Base-by-base conservation (phyloP, 2,888 invertebrate genomes). In the Oscheius sp. region DNA sequence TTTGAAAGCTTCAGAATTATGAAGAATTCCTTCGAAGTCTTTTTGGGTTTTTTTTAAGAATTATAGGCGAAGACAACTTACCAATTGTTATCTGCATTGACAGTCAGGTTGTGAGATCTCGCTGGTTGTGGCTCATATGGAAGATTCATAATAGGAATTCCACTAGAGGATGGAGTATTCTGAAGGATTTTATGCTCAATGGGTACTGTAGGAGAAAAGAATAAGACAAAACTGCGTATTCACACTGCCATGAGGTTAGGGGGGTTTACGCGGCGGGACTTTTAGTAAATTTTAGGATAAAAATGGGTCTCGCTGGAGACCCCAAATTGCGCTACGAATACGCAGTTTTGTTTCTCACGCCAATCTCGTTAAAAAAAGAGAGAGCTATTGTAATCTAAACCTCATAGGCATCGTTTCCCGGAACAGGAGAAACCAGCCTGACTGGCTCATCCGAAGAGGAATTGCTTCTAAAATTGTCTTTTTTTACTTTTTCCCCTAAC, bases 61-160 rank as follows among this genome's bases (percentile, higher is more conserved):
- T 15, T 15, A 37, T 10, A 37, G 15, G 8, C 37, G 8, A 15
- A 8, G 37, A 10, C 37, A n/a, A 25, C 66, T 23, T 57, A 66
- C 66, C 66, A 66, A 23, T 66, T 66, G 31, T 53, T 46, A 42
- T 66, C 66, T 1, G 45, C 53, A 20, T 66, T 66, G n/a, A 66
- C 55, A 5, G 66, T 66, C 15, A 66, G 20, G 29, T 57, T 53
- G 33, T 66, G 66, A 20, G 55, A n/a, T 17, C 66, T 27, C 6
- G 29, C 57, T 34, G 55, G 48, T 29, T 25, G 39, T 12, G 66
- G 66, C 27, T 68, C 68, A 10, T 45, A 46, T 8, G 68, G 58
- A 29, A 68, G 50, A 12, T 58, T 68, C 68, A 68, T 68, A 2
- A 68, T 61, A 17, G 68, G 68, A 58, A 68, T 46, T 5, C 68